Base-by-base conservation (phyloP, 2,888 invertebrate genomes). In the Orthosia incerta region DNA sequence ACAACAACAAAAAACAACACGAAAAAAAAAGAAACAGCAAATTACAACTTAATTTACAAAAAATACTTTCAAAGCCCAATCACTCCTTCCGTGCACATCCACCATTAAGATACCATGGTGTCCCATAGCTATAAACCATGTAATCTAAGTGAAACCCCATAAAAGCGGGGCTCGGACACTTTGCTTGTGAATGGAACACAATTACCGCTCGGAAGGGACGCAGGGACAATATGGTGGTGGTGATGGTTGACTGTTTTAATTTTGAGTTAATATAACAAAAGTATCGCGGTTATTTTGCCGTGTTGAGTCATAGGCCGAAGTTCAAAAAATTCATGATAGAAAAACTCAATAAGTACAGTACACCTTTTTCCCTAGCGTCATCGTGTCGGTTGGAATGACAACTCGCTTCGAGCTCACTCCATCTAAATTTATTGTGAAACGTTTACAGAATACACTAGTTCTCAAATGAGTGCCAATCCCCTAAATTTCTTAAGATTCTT, bases 111-210 rank as follows among this genome's bases (percentile, higher is more conserved):
- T 80, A 67, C 85, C 80, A 69, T 61, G 60, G 85, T 70, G 83
- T 79, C 78, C 84, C 80, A 81, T 87, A 78, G 73, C 81, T 50
- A 71, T 82, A 80, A 85, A 87, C 80, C 74, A 79, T 80, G 78
- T 86, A 89, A 89, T 89, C 82, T 80, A 61, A 57, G 65, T 86
- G 86, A 87, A 82, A 84, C 76, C 76, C 81, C 83, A 77, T 89
- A 69, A 87, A 90, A 86, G 76, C 45, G 46, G 65, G 76, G 79
- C 76, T 80, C 67, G 84, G 82, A 85, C 86, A 88, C 83, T 85
- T 85, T 12, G 51, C 65, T 82, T 20, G 45, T 69, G 45, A 65
- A 74, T 56, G 56, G 18, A 68, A 51, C n/a, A 60, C 66, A 18
- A 65, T 81, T 45, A 68, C 26, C 5, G 23, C 48, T 64, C 12